Base-by-base conservation (phyloP, 2,113 vertebrate genomes). In the Perccottus glenii region DNA sequence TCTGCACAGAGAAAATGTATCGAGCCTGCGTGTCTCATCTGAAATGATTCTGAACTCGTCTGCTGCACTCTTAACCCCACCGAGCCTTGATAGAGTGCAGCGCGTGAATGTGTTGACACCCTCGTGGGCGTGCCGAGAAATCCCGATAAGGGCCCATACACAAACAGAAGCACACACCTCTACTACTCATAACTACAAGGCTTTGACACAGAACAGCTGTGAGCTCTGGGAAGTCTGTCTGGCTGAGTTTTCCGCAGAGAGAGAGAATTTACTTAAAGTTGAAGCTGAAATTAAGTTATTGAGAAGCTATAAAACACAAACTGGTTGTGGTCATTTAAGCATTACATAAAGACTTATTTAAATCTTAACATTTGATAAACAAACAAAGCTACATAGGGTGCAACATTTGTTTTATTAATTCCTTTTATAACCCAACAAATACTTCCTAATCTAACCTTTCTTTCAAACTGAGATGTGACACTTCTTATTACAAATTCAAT, bases 51-150 rank as follows among this genome's bases (percentile, higher is more conserved):
- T 74, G 71, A 83, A 82, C 63, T 79, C 4, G 33, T 67, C 73
- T 57, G 55, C 69, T 76, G 80, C 73, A 79, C 83, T 83, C 58
- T 72, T 75, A 66, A 86, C 89, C 86, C 83, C 33, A 0, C 56
- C 8, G 33, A 80, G 70, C 40, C 68, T 81, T 84, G 80, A 88
- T 85, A 60, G 69, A 85, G 84, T 75, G 85, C 71, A 67, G 73
- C 60, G 58, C 53, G 59, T 9, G 27, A 75, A 87, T 76, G 67
- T 77, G 78, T 75, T 78, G 82, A 83, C 79, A 75, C 75, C 63
- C 40, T 42, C 2, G 15, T 4, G 14, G 60, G 48, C 53, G 70
- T 80, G 85, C 74, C 12, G 70, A 73, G 78, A 83, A 86, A 86
- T 42, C 56, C 63, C 60, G 84, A 87, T 83, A 77, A 69, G 60